These are phyloP conservation scores for Microplitis deprimator DNA, from an alignment of 2,888 invertebrate genomes.

Conservation along the genomic window DNA sequence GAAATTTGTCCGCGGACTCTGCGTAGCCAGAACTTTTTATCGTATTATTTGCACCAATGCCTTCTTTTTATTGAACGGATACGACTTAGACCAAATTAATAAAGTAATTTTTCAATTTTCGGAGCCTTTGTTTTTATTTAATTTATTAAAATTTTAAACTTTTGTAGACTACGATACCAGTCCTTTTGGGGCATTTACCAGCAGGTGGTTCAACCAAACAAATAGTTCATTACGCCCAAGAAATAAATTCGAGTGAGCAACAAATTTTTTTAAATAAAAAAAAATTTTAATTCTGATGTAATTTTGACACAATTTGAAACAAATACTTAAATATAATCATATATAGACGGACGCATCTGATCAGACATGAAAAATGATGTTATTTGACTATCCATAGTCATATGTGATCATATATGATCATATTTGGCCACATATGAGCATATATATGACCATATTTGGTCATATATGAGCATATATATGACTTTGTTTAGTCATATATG, in stretches of 20 bases:
- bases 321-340: not conserved
- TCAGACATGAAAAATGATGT: too few species aligned
- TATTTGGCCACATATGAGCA: too few species aligned
- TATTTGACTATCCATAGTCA: too few species aligned
- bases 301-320: not conserved
- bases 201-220: conserved; percentile 81
- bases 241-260: conserved; percentile 51
- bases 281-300: not conserved
- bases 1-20: conserved; percentile 58
- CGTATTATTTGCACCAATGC: conserved; percentile 79
- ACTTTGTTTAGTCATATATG: too few species aligned
- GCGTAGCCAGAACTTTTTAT: conserved; percentile 67
- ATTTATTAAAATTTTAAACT: conserved; percentile 20
- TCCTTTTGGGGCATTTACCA: conserved; percentile 78
- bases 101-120: conserved; percentile 65
- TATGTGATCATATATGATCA: too few species aligned
- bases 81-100: conserved; percentile 75
- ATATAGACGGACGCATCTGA: too few species aligned
- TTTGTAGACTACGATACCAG: conserved; percentile 78
- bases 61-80: conserved; percentile 77
- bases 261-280: not conserved
- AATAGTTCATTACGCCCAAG: conserved; percentile 81
- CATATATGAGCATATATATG: too few species aligned
- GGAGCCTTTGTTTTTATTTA: conserved; percentile 6
- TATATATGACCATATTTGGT: too few species aligned